Evolutionary conservation across 1,140 invertebrate species (phyloP), one percentile per base, ranked within the genome.

Genomic region (Caenorhabditis briggsae): DNA sequence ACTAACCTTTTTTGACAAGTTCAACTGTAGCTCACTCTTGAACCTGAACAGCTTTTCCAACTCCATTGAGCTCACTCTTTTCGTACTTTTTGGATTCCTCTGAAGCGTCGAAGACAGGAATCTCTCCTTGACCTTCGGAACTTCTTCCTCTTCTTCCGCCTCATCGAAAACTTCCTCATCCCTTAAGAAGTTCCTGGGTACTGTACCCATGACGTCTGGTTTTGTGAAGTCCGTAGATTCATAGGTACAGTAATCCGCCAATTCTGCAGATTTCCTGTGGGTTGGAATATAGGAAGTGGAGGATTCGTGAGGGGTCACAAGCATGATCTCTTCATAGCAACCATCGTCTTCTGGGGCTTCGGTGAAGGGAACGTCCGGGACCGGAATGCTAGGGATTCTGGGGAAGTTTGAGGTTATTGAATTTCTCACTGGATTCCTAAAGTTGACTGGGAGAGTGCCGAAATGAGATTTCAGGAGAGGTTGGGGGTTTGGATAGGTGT

Each of bases 11-110:
- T 88, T 88, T 8, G 83, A 86, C 23, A 89, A 56, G 59, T 89
- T 89, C 41, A 89, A 50, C 53, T 89, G 88, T 11, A 89, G 46
- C 25, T 89, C 88, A 20, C 82, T 85, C 55, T 87, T 89, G 8
- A 89, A 88, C 7, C 82, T 82, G 5, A 89, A 56, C 50, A 89
- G 53, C 48, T 89, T 89, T 20, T 88, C 88, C 46, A 89, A 20
- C 56, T 89, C 88, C 20, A 89, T 84, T 6, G 87, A 56, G 56
- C 88, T 87, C 46, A 88, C 23, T 23, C 70, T 48, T n/a, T 78
- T 78, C 3, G 70, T 53, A 7, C 33, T 18, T 23, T 78, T 78
- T 23, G 70, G 70, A 9, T 50, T 53, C 46, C 70, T n/a, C 50
- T 78, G 70, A 11, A 78, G 46, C 3, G 70, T 78, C 11, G 70